phyloP scores from a whole-genome alignment of 2,888 invertebrate genomes.

The Lathronympha strigana region DNA sequence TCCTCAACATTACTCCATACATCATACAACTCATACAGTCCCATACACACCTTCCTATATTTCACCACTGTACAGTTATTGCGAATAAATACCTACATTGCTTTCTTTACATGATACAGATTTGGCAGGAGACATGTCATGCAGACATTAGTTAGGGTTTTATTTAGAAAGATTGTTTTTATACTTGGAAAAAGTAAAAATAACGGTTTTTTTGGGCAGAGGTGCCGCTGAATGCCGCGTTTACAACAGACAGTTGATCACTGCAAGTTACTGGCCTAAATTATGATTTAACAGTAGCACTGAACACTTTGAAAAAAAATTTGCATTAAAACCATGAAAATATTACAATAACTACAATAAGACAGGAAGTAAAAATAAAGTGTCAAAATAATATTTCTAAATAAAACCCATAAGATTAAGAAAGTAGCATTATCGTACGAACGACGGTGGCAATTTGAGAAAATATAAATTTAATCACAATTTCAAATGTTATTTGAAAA shows the following conservation, averaged over 20 bases:
- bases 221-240: not conserved
- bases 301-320: not conserved
- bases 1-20: conserved; percentile 71
- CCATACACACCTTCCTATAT: conserved; percentile 70
- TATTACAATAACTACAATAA: not conserved
- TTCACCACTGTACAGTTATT: conserved; percentile 76
- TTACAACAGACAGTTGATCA: not conserved
- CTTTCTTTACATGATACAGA: conserved; percentile 50
- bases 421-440: conserved; percentile 1
- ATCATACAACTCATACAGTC: conserved; percentile 58
- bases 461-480: not conserved
- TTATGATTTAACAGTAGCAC: not conserved
- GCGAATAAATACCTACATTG: conserved; percentile 76
- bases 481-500: not conserved
- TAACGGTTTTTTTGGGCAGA: not conserved
- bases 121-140: conserved; percentile 53
- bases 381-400: conserved; percentile 6
- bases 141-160: conserved; percentile 20
- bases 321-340: not conserved
- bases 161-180: conserved; percentile 14
- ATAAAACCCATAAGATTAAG: conserved; percentile 14
- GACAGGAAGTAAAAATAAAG: too few relatives aligned
- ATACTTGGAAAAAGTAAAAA: not conserved
- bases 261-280: not conserved
- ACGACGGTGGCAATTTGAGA: not conserved